phyloP scores from a whole-genome alignment of 2,797 vertebrate genomes.

The Peromyscus melanophrys region DNA sequence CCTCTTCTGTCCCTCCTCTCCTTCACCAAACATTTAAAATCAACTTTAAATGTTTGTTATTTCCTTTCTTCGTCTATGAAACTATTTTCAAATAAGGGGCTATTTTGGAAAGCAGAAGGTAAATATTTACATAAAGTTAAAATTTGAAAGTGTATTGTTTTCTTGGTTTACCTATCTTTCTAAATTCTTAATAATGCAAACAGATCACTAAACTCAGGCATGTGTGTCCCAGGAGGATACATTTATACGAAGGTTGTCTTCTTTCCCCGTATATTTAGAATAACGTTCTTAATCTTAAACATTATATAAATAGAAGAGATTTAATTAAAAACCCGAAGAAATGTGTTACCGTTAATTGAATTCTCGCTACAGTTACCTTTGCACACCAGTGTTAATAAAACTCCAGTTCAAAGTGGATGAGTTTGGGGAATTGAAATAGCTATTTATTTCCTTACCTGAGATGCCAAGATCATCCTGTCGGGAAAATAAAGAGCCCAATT shows the following conservation, averaged over 20 bases:
- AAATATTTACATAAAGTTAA: constrained; percentile 1
- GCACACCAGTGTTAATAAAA: constrained; percentile 90
- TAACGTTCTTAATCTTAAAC: constrained; percentile 87
- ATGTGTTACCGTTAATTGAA: constrained; percentile 90
- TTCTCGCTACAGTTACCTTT: constrained; percentile 89
- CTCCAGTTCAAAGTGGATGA: constrained; percentile 88
- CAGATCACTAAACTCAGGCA: neutral
- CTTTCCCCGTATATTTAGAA: constrained; percentile 73
- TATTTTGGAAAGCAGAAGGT: constrained; percentile 14
- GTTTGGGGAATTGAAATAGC: constrained; percentile 85
- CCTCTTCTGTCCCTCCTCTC: neutral
- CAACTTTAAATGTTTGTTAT: constrained; percentile 28
- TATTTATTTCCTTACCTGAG: constrained; percentile 86
- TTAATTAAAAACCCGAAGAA: constrained; percentile 90
- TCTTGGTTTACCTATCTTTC: neutral
- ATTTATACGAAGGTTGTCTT: constrained; percentile 77
- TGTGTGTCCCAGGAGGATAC: constrained; percentile 63
- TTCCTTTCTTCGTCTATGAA: neutral
- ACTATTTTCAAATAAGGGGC: constrained; percentile 37
- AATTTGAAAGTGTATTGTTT: neutral
- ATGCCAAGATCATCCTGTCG: constrained; percentile 71
- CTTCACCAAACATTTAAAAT: constrained; percentile 14
- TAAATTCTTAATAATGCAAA: neutral
- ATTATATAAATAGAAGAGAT: constrained; percentile 88
- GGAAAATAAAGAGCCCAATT: constrained; percentile 72